Evolutionary conservation across 2,797 vertebrate species (phyloP).

Genomic region (Aplochiton taeniatus): DNA sequence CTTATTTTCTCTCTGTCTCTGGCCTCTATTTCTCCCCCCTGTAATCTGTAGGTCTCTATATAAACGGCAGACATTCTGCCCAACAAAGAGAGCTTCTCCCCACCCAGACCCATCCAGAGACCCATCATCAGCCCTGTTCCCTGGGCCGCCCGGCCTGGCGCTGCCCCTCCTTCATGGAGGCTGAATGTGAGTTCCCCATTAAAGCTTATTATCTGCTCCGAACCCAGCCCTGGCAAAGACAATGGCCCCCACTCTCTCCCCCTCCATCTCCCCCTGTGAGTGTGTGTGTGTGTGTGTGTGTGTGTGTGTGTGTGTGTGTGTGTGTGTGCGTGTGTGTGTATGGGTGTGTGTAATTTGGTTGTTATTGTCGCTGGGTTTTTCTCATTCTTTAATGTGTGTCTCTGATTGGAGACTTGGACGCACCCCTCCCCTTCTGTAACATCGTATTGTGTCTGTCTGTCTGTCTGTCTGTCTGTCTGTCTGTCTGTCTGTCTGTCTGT

Average conservation of each 20-base stretch:
- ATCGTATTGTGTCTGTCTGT: neutral
- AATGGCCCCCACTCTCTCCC: neutral
- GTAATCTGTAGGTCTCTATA: too few relatives aligned
- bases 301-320: too few relatives aligned
- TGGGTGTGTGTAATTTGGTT: neutral
- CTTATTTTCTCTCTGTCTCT: neutral
- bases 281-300: too few relatives aligned
- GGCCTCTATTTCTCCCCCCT: slow-evolving; percentile 23
- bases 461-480: neutral
- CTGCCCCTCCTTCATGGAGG: slow-evolving; percentile 49
- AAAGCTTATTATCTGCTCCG: slow-evolving; percentile 62
- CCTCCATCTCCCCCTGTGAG: neutral
- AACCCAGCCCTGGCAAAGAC: slow-evolving; percentile 18
- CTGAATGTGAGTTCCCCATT: slow-evolving; percentile 64
- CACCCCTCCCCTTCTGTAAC: neutral
- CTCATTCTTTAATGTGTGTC: neutral
- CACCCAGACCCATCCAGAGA: slow-evolving; percentile 32
- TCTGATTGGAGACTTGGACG: too few relatives aligned
- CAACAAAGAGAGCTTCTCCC: slow-evolving; percentile 51
- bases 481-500: neutral
- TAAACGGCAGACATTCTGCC: slow-evolving; percentile 50
- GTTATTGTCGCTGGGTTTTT: neutral
- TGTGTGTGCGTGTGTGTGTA: too few relatives aligned
- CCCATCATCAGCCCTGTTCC: slow-evolving; percentile 49
- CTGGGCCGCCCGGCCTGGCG: slow-evolving; percentile 30